Base-by-base conservation (phyloP, 2,888 invertebrate species). In the Tetropium fuscum region DNA sequence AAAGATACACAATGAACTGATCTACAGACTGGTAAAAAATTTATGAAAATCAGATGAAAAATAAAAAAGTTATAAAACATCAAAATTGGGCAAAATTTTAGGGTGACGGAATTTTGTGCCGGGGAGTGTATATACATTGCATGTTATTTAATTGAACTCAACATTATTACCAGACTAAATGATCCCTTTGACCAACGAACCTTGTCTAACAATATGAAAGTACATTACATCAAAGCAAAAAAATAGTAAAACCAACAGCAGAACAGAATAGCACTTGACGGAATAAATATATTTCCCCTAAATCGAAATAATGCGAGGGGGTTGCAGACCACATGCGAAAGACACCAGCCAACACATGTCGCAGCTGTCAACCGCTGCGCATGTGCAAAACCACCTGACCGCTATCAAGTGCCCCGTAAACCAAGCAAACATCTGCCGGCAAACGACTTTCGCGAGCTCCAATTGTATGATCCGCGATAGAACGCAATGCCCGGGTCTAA, bases 341-440 rank as follows among this genome's bases (percentile, higher is more conserved):
- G 41, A 56, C 41, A 51, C 57, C 41, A 49, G 49, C 10, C 40
- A 16, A 32, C 27, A 51, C 27, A 51, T 51, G 51, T 51, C 38
- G 56, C 66, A 66, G 64, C 64, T 66, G 66, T 63, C 36, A 51
- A 11, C 53, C 27, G 43, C 13, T 13, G 60, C 60, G 63, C 65
- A 63, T 61, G 62, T 55, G 64, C 64, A 49, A 55, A 62, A 58
- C 60, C 68, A 70, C 70, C 70, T 69, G 68, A 70, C 68, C 65
- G 60, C 58, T 51, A 67, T 68, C 70, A 65, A 70, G 68, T 67
- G 70, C 57, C 61, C 60, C 59, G 55, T 48, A 63, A 55, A 58
- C 44, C 68, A 61, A 69, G 69, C 71, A 71, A 69, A 71, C 71
- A 71, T 71, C 71, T 71, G 71, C 64, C 69, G 53, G 49, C 58